phyloP scores from a whole-genome alignment of 2,888 invertebrate species.

The Tenthredo mesomela region DNA sequence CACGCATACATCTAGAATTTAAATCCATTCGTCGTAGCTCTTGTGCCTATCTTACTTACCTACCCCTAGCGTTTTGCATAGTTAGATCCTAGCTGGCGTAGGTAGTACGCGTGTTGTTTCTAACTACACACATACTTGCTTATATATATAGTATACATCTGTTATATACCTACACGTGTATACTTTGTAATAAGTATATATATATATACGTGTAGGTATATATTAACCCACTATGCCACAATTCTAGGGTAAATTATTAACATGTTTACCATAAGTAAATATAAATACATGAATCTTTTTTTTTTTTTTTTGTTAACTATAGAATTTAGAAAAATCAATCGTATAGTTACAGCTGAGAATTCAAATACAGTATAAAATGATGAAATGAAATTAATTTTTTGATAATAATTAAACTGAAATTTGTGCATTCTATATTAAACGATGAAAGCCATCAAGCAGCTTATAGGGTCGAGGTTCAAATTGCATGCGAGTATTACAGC shows the following conservation, averaged over 20 bases:
- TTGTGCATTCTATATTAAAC: neutral
- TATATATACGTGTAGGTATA: neutral
- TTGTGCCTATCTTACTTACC: neutral
- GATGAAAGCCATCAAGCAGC: neutral
- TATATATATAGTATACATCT: neutral
- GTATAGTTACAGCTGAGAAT: too few relatives aligned
- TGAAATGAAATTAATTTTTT: neutral
- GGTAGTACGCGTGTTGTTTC: neutral
- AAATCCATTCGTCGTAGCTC: slow-evolving; percentile 4
- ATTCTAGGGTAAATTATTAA: neutral
- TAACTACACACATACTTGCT: neutral
- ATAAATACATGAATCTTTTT: neutral
- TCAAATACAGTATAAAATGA: neutral
- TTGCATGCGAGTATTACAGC: slow-evolving; percentile 17
- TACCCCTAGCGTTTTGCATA: neutral
- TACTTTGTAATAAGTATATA: neutral
- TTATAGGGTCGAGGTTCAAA: neutral
- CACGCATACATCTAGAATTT: neutral
- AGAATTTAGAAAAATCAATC: neutral
- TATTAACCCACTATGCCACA: neutral
- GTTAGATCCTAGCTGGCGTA: neutral
- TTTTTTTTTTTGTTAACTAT: neutral
- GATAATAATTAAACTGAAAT: neutral
- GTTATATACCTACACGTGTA: neutral
- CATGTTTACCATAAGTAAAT: neutral